A percentile compares a stretch with the other conserved stretches of the same genome.
Conservation (phyloP, 2,113 vertebrate genomes). For the Vulpes vulpes region DNA sequence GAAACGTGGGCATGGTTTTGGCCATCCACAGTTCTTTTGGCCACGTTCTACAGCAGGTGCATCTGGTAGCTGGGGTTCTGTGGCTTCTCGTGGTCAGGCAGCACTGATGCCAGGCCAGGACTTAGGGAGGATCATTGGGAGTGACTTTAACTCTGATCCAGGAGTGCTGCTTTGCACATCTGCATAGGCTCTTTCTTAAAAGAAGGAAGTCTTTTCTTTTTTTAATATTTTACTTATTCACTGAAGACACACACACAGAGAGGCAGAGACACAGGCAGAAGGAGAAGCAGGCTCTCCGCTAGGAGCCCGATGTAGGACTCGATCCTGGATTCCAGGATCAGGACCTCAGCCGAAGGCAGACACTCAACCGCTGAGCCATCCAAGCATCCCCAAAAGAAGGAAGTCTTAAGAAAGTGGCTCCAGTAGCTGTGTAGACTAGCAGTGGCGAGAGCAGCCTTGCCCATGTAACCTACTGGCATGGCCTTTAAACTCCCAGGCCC, state of each 20-base stretch:
- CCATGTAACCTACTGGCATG: not conserved
- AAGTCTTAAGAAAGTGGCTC: not conserved
- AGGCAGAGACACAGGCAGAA: too few species aligned
- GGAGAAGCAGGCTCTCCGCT: too few species aligned
- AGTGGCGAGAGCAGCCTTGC: not conserved
- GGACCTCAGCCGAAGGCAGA: too few species aligned
- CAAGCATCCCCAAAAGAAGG: not conserved
- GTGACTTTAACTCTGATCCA: not conserved
- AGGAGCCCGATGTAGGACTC: too few species aligned
- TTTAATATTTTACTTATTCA: too few species aligned
- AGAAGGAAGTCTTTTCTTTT: not conserved
- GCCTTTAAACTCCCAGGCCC: not conserved
- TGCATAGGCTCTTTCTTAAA: not conserved
- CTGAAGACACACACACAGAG: too few species aligned
- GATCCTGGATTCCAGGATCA: too few species aligned
- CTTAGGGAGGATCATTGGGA: not conserved
- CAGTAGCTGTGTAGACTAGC: not conserved
- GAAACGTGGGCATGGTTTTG: not conserved
- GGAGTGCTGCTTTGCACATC: not conserved
- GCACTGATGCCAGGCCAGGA: not conserved
- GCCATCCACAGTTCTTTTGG: not conserved
- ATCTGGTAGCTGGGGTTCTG: not conserved
- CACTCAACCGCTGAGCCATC: too few species aligned
- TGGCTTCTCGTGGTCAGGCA: not conserved
- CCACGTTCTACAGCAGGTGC: not conserved